Percentiles rank a stretch among this genome's conserved stretches.
phyloP scores from a whole-genome alignment of 2,797 vertebrate species.

The Paratrypauchen microcephalus region DNA sequence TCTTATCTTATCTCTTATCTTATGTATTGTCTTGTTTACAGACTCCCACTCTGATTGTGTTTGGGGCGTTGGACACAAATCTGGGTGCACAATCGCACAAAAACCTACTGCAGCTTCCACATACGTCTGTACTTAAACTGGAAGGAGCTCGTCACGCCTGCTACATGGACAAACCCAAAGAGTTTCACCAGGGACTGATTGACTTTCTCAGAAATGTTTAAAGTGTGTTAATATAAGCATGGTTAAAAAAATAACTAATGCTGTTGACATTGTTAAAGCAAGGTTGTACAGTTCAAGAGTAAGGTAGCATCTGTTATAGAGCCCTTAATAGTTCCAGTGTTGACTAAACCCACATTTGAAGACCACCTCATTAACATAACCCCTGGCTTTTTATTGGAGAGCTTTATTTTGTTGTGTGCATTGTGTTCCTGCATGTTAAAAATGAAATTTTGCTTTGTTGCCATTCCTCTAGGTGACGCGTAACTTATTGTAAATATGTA shows the following conservation, averaged over 20 bases:
- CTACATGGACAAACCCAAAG: slow-evolving; percentile 89
- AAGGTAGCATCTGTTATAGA: slow-evolving; percentile 12
- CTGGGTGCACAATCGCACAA: slow-evolving; percentile 88
- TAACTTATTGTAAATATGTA: slow-evolving; percentile 50
- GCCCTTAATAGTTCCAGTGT: slow-evolving; percentile 7
- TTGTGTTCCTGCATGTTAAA: slow-evolving; percentile 60
- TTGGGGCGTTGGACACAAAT: slow-evolving; percentile 84
- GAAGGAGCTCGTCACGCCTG: slow-evolving; percentile 87
- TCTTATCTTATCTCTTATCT: no score
- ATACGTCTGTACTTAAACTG: slow-evolving; percentile 80
- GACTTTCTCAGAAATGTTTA: slow-evolving; percentile 82
- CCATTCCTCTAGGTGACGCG: slow-evolving; percentile 56
- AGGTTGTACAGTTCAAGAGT: slow-evolving; percentile 16
- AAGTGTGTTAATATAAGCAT: slow-evolving; percentile 3
- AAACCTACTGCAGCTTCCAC: slow-evolving; percentile 86
- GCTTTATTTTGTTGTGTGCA: slow-evolving; percentile 39
- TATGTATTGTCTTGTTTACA: slow-evolving; percentile 26
- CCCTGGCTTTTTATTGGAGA: slow-evolving; percentile 25
- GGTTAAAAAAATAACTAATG: not conserved
- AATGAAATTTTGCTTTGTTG: slow-evolving; percentile 46
- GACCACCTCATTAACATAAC: slow-evolving; percentile 21
- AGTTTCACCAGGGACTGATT: slow-evolving; percentile 87
- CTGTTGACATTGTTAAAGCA: not conserved
- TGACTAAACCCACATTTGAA: slow-evolving; percentile 13
- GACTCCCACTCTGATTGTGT: slow-evolving; percentile 84